Percentiles rank a stretch among this genome's conserved stretches.
phyloP scores from a whole-genome alignment of 35 echinoderm and acorn worm species.

The Heliocidaris tuberculata region DNA sequence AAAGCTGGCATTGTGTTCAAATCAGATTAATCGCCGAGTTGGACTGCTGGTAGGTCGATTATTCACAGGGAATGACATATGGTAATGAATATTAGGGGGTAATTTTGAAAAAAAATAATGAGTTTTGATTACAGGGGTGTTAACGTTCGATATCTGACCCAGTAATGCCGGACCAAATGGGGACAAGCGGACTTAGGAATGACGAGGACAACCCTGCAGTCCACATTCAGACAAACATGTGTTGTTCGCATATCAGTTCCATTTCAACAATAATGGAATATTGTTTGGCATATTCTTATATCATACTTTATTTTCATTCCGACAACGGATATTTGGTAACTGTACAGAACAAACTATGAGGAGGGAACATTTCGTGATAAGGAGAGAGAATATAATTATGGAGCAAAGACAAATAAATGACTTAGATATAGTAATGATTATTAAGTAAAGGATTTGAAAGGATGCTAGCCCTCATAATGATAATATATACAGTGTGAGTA shows the following conservation, averaged over 20 bases:
- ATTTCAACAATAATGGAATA: neutral
- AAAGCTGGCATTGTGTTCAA: neutral
- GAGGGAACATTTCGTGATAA: neutral
- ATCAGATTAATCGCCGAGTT: neutral
- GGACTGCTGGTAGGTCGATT: neutral
- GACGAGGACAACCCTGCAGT: neutral
- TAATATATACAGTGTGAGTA: no score
- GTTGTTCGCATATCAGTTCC: neutral
- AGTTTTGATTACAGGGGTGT: neutral
- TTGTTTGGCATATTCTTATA: neutral
- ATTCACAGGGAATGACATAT: neutral
- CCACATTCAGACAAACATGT: neutral
- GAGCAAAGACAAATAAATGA: no score
- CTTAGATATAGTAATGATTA: no score
- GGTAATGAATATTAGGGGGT: neutral
- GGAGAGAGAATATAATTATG: no score
- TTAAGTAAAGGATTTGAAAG: no score
- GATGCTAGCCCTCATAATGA: no score
- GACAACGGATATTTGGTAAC: neutral
- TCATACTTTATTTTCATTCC: neutral
- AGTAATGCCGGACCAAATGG: neutral
- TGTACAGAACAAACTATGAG: neutral
- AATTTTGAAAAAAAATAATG: neutral
- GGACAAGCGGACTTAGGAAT: neutral
- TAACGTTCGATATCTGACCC: constrained; percentile 9